Base-by-base conservation (phyloP, 2,113 vertebrate species). In the Heterotis niloticus region DNA sequence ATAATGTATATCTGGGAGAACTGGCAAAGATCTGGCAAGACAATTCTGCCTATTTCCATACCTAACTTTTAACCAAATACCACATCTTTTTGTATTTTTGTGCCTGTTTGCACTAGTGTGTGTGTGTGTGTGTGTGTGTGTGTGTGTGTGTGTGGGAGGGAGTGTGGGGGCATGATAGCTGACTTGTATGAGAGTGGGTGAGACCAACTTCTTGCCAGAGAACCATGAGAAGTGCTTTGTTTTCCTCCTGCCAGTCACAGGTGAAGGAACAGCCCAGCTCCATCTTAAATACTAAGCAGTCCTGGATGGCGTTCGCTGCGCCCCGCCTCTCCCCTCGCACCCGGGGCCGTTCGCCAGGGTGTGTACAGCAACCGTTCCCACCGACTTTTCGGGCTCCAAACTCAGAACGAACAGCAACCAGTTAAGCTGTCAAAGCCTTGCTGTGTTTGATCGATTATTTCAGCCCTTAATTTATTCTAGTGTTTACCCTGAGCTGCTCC, bases 181-280 rank as follows among this genome's bases (percentile, higher is more conserved):
- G 14, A 20, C 5, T 65, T 1, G 16, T 20, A n/a, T 52, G 29
- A 71, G 16, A 9, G 17, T 10, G n/a, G 29, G 34, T 20, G 68
- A 14, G 44, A 10, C 68, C 86, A 81, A 81, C 67, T 85, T 83
- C 83, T 79, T 62, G 80, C 83, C 85, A 79, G 87, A 84, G 82
- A 87, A 88, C 86, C 83, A 84, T 90, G 81, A 81, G 79, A 87
- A 83, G 84, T 84, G 75, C 80, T 74, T 86, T 78, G 83, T 84
- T 88, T 91, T 85, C 84, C 83, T 85, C 81, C 56, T 57, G 81
- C 78, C 86, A 83, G 86, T 85, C 82, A 89, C 81, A 83, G 81
- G 80, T 88, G 86, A 90, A 82, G 87, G 90, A 89, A 85, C 81
- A 81, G 75, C 81, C 82, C 88, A 86, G 86, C 89, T 90, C 85